A percentile compares a stretch with the other conserved stretches of the same genome.
Evolutionary conservation across 2,888 invertebrate species (phyloP).

Genomic region (Acrobasis repandana): DNA sequence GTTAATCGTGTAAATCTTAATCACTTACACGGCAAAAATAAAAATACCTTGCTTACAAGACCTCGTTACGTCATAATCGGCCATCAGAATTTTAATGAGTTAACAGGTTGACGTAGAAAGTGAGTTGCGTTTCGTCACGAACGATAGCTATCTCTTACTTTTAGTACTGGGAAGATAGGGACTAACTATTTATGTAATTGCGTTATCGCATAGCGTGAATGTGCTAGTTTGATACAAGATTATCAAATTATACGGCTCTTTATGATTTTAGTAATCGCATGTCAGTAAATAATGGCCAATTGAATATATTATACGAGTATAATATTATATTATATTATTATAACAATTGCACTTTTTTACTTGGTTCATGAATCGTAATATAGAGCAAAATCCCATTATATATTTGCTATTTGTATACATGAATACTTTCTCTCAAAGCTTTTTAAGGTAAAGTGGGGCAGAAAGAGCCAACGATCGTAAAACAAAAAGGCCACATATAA

Average conservation of each 20-base stretch:
- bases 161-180: not conserved
- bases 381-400: too few species aligned
- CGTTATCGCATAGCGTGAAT: slow-evolving; percentile 5
- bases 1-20: not conserved
- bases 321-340: too few species aligned
- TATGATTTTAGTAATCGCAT: not conserved
- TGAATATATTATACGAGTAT: too few species aligned
- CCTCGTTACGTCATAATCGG: slow-evolving; percentile 36
- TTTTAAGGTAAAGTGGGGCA: too few species aligned
- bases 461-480: too few species aligned
- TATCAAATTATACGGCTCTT: not conserved
- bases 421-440: too few species aligned
- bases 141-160: slow-evolving; percentile 2
- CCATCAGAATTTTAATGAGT: slow-evolving; percentile 33
- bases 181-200: not conserved
- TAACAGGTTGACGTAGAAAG: slow-evolving; percentile 36
- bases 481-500: too few species aligned
- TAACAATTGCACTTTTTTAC: too few species aligned
- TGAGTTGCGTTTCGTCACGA: slow-evolving; percentile 27
- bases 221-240: slow-evolving; percentile 3
- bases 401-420: too few species aligned
- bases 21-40: not conserved
- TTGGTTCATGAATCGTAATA: too few species aligned
- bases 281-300: not conserved
- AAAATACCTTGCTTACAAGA: slow-evolving; percentile 28